Conservation (phyloP, 2,888 invertebrate genomes). For the Marronus borbonicus region DNA sequence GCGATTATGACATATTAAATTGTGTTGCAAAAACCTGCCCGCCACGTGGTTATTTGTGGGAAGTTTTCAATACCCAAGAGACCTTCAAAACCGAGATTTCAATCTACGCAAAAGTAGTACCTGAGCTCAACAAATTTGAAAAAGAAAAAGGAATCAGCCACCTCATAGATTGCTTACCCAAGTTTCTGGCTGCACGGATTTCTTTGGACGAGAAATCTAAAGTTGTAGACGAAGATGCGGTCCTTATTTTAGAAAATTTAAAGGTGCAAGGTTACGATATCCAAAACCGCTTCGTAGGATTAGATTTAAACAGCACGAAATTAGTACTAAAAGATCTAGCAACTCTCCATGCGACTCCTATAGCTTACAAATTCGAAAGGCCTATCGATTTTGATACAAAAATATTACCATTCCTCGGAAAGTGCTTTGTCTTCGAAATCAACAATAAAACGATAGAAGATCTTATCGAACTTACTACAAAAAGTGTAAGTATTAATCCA, state of each 20-base stretch:
- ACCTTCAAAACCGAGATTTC: conserved; percentile 73
- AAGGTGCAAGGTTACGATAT: conserved; percentile 69
- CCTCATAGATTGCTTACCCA: conserved; percentile 62
- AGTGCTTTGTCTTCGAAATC: conserved; percentile 33
- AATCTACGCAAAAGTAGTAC: conserved; percentile 70
- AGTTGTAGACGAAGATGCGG: conserved; percentile 72
- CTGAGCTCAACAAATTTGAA: conserved; percentile 69
- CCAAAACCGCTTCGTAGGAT: conserved; percentile 69
- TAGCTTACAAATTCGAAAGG: conserved; percentile 70
- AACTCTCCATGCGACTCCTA: conserved; percentile 72
- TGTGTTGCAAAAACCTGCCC: conserved; percentile 71
- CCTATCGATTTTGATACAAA: conserved; percentile 66
- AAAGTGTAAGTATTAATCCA: neutral
- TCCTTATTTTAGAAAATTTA: conserved; percentile 73
- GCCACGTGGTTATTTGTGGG: conserved; percentile 69
- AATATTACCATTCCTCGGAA: conserved; percentile 65
- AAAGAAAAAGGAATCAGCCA: conserved; percentile 60
- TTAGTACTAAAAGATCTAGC: conserved; percentile 71
- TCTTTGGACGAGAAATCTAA: conserved; percentile 53
- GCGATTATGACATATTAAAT: conserved; percentile 57
- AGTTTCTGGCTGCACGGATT: conserved; percentile 71
- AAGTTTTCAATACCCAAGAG: conserved; percentile 70
- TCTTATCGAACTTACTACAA: conserved; percentile 3
- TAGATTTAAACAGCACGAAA: conserved; percentile 70
- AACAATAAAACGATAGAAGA: conserved; percentile 18